Conservation (phyloP, 2,797 vertebrate species). For the Coccyzus lansbergi region DNA sequence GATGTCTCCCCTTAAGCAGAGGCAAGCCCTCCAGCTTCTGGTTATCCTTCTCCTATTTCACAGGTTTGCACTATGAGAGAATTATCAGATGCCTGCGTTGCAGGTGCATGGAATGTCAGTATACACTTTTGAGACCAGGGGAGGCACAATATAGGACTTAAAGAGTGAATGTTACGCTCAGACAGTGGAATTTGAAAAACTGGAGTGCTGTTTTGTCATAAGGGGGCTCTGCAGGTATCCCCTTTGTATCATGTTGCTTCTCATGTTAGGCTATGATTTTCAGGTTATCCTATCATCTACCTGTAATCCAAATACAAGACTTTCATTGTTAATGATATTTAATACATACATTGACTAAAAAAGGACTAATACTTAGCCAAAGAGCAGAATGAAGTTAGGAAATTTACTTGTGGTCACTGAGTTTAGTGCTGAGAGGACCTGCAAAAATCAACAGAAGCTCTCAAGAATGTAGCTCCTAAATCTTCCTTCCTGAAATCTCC, state of each 20-base stretch:
- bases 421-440: neutral
- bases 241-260: neutral
- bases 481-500: neutral
- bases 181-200: neutral
- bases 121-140: neutral
- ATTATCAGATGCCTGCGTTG: neutral
- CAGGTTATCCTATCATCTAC: neutral
- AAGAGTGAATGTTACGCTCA: neutral
- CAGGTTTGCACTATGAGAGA: neutral
- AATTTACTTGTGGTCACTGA: neutral
- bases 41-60: neutral
- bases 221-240: neutral
- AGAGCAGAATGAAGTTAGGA: neutral
- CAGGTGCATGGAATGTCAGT: neutral
- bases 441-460: neutral
- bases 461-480: neutral
- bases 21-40: fast-evolving
- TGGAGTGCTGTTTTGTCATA: neutral
- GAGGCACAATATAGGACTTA: neutral
- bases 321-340: neutral
- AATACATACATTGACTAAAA: neutral
- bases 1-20: neutral
- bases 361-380: neutral
- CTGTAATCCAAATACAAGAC: neutral
- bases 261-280: neutral